These are phyloP conservation scores for Eulithis testata DNA, from an alignment of 2,888 invertebrate species.

Conservation along the genomic window DNA sequence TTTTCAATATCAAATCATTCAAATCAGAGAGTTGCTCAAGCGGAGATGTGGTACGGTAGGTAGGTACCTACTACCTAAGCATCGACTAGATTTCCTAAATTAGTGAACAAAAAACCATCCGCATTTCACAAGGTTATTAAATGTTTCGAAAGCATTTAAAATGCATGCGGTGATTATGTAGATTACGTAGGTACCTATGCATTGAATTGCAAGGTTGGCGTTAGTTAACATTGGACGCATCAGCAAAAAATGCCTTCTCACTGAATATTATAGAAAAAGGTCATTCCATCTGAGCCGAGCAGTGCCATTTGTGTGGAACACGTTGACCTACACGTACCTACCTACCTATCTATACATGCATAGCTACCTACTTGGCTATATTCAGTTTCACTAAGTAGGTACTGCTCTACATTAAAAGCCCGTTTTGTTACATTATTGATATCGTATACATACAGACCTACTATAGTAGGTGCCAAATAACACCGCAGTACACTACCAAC, in stretches of 20 bases:
- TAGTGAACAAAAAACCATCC: constrained; percentile 31
- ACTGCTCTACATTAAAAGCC: constrained; percentile 29
- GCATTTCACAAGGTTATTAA: constrained; percentile 33
- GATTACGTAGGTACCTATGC: constrained; percentile 38
- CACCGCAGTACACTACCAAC: too few relatives aligned
- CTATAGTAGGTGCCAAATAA: background rate
- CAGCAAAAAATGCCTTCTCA: constrained; percentile 18
- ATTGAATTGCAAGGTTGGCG: constrained; percentile 31
- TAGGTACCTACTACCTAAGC: constrained; percentile 9
- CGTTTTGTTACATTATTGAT: constrained; percentile 2
- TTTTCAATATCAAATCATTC: background rate
- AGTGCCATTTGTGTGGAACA: constrained; percentile 44
- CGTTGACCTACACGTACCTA: constrained; percentile 55
- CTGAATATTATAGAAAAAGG: constrained; percentile 44
- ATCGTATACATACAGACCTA: too few relatives aligned
- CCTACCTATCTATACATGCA: too few relatives aligned
- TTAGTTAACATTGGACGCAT: constrained; percentile 29
- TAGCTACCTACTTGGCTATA: constrained; percentile 44
- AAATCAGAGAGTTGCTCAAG: constrained; percentile 2
- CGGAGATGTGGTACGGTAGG: constrained; percentile 25
- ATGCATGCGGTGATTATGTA: constrained; percentile 32
- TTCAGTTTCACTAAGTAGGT: constrained; percentile 46
- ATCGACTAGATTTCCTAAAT: constrained; percentile 28
- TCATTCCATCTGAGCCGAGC: constrained; percentile 31
- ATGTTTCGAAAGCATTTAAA: constrained; percentile 38